Evolutionary conservation across 2,113 vertebrate species (phyloP), one percentile per base, ranked within the genome.

Genomic region (Sterna hirundo): DNA sequence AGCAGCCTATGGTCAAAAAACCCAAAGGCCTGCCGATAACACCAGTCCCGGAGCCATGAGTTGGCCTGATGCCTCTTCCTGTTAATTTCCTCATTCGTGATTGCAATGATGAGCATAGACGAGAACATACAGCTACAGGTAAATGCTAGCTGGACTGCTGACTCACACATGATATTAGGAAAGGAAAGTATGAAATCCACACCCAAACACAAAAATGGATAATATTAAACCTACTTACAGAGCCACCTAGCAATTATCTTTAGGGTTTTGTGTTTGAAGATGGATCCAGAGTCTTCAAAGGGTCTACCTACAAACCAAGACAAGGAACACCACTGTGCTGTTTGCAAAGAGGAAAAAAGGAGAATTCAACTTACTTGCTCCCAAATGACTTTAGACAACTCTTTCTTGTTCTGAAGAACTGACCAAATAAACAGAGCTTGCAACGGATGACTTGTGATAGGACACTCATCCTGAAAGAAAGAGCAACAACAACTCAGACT

Each of bases 381-480:
- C 99, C 99, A 99, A 46, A 98, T 98, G 10, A 99, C 99, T 76
- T 99, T 98, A 64, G 99, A 99, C 87, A 99, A 96, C 32, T 99
- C 98, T 84, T 96, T 99, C 91, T 99, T 99, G 96, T 99, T 99
- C 97, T 99, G 99, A 87, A 99, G 97, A 6, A 99, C 91, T n/a
- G 99, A 98, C 99, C 99, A 99, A 89, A 99, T 99, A 96, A 99
- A 99, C 47, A 99, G 98, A 58, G 99, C 99, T 83, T 99, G 98
- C 83, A 98, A 93, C 0, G 98, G 98, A 27, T 99, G 98, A 65
- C 98, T 98, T 14, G 98, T 98, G n/a, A 98, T 98, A 27, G 98
- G 98, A 74, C 98, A 97, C 22, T 97, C 96, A 13, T 98, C 98
- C 98, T 98, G 95, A 66, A 96, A 94, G 20, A 87, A 64, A 95